Evolutionary conservation across 2,113 vertebrate species (phyloP), one percentile per base, ranked within the genome.

Genomic region (Limnothrissa miodon): DNA sequence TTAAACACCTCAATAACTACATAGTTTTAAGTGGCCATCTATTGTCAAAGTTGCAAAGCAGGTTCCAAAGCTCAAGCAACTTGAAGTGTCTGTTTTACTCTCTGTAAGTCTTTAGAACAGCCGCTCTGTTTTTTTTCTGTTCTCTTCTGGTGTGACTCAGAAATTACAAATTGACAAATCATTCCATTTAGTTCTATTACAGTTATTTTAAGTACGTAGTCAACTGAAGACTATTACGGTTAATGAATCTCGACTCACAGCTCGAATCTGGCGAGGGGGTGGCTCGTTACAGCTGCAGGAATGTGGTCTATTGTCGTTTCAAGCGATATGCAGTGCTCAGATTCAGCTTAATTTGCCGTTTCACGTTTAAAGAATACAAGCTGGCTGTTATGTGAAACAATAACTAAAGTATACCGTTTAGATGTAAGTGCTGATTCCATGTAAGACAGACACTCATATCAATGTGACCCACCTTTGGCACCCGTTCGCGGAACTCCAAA

Each of bases 381-480:
- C 4, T 74, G 1, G 2, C n/a, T 29, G 29, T 1, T 74, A 6
- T 36, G 29, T 36, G 11, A 10, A 74, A 4, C 15, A 5, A 2
- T 74, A 13, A 42, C 42, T 4, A 42, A 42, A 10, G 1, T 29
- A 17, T 29, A 15, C 66, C 36, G 29, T 36, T 74, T 4, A 17
- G 66, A 74, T 74, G 62, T 70, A 74, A 3, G 9, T 74, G 11
- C 15, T 5, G 17, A 74, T 17, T 74, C 29, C 11, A 29, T 33
- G 36, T 15, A 15, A 74, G 13, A 36, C 66, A 56, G 59, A 33
- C 19, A 74, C 25, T 11, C 66, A 66, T 66, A 66, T 66, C 56
- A 25, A 11, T 36, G 85, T 89, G 42, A 94, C 94, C 90, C 90
- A 95, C 95, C 95, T 95, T 94, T 94, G 85, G 84, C 91, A 87